These are phyloP conservation scores for Eulemur albifrons DNA, from an alignment of 2,797 vertebrate species.

Conservation along the genomic window DNA sequence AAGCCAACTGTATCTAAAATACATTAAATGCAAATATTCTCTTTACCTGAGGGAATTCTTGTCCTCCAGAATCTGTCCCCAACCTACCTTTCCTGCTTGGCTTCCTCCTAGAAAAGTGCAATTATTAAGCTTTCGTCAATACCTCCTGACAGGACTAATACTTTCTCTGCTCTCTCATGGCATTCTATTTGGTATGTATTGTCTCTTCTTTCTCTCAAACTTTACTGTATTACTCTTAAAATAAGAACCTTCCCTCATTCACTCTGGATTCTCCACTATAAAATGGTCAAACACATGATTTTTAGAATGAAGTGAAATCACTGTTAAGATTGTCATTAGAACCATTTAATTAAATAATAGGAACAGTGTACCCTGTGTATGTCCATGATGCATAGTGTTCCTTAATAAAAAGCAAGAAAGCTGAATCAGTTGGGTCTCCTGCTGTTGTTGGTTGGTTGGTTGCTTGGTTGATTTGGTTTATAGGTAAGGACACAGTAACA, in stretches of 20 bases:
- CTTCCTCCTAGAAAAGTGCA: background rate
- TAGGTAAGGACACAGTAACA: background rate
- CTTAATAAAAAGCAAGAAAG: background rate
- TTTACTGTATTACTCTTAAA: background rate
- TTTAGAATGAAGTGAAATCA: background rate
- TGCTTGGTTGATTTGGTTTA: background rate
- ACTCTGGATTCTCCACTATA: background rate
- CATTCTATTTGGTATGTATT: background rate
- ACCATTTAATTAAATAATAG: background rate
- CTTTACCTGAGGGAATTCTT: background rate
- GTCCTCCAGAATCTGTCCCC: background rate
- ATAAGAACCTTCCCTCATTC: background rate
- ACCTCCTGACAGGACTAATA: background rate
- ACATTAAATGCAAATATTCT: background rate
- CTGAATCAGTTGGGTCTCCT: background rate
- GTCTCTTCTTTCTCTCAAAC: background rate
- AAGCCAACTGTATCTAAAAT: conserved; percentile 17
- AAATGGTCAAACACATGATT: background rate
- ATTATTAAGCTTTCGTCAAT: background rate
- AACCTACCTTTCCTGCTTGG: background rate
- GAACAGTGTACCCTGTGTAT: background rate
- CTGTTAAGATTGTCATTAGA: background rate
- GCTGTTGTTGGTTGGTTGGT: background rate
- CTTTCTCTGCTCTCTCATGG: background rate
- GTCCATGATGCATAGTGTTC: background rate